Conservation (phyloP, 2,113 vertebrate species). For the Dermatemys mawii region DNA sequence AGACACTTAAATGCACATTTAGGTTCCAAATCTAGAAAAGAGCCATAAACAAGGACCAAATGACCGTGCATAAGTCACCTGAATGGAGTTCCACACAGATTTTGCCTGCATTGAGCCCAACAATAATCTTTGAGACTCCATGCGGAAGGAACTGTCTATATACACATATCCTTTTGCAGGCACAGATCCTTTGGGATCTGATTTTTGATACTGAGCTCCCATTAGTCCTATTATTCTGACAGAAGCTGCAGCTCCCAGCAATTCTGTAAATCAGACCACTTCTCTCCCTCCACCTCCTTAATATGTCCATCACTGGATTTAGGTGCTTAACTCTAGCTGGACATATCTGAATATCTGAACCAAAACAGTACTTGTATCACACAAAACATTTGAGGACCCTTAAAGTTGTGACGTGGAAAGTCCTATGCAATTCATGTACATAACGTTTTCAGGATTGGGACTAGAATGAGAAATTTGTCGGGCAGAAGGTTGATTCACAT, state of each 20-base stretch:
- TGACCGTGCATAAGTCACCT: fast-evolving
- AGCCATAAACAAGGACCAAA: background rate
- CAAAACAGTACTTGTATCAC: background rate
- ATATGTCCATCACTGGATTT: background rate
- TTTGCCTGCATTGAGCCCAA: background rate
- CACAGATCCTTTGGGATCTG: background rate
- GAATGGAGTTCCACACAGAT: background rate
- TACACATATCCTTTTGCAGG: fast-evolving
- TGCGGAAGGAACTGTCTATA: background rate
- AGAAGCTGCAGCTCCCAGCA: background rate
- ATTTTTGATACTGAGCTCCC: background rate
- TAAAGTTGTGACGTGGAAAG: background rate
- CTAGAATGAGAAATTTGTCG: background rate
- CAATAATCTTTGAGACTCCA: background rate
- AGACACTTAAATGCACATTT: background rate
- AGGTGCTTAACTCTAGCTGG: background rate
- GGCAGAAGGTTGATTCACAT: background rate
- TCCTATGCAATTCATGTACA: background rate
- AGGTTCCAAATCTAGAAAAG: background rate
- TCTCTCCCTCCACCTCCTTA: background rate
- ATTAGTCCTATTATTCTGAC: background rate
- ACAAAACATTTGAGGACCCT: background rate
- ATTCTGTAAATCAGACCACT: background rate
- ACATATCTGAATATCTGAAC: background rate
- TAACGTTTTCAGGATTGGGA: background rate